Base-by-base conservation (phyloP, 2,113 vertebrate genomes). In the Ariopsis seemanni region DNA sequence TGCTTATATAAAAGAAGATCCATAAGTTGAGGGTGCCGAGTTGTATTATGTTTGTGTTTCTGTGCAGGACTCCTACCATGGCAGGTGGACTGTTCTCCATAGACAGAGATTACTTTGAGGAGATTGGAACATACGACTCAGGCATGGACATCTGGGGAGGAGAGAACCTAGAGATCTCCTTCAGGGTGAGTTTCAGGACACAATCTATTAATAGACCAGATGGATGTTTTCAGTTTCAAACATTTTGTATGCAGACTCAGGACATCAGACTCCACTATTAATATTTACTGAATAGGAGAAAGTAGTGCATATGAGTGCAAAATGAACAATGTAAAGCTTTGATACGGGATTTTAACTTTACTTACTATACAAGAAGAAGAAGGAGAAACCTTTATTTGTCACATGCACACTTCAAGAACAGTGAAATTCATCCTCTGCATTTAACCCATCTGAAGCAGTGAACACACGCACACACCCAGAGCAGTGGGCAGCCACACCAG, bases 91-190 rank as follows among this genome's bases (percentile, higher is more conserved):
- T 99, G 91, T 99, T 99, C 94, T 99, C 98, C 91, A 99, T 99
- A 95, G 98, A 99, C 93, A 95, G 98, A 94, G 97, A 99, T 94
- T 99, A 99, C 94, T 99, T 99, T 92, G 97, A 99, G 91, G 97
- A 99, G 94, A 99, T 99, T 87, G 98, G 98, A 93, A 99, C 97
- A 1, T 99, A 99, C 67, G 98, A 99, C 93, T 97, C 98, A 92
- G 98, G 98, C 95, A 99, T 99, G 98, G 98, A 99, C 96, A 99
- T 99, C 93, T 99, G 98, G 98, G 98, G 98, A 88, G 98, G 98
- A 93, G 98, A 99, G 94, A 99, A 99, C 94, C 94, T 99, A 92
- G 98, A 99, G 95, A 99, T 99, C 93, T 99, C 98, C 88, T 99
- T 99, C 92, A 96, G 98, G 96, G 98, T 99, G 88, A 93, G 93